Percentiles rank a stretch among this genome's conserved stretches.
Conservation (phyloP, 1,140 invertebrate genomes). For the Helicoverpa zea region DNA sequence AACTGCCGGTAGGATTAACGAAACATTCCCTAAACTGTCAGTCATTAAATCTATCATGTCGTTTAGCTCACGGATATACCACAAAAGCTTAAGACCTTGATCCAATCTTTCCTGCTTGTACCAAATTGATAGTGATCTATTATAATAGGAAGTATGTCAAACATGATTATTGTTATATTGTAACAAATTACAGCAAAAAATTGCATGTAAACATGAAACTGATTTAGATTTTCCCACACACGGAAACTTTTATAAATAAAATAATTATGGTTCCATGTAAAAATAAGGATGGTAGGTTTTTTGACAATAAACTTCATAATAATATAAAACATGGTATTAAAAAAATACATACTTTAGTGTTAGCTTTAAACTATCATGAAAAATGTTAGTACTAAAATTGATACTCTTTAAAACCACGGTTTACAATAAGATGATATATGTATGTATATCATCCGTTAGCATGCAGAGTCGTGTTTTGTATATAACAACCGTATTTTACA, state of each 20-base stretch:
- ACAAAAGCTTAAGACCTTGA: conserved; percentile 49
- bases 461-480: too few relatives aligned
- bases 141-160: conserved; percentile 50
- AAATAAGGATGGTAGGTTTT: neutral
- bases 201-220: neutral
- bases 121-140: conserved; percentile 48
- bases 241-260: neutral
- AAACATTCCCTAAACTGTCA: neutral
- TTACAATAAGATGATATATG: too few relatives aligned
- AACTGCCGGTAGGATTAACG: conserved; percentile 1
- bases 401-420: too few relatives aligned
- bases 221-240: neutral
- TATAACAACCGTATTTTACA: too few relatives aligned
- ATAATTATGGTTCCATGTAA: neutral
- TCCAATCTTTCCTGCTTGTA: conserved; percentile 40
- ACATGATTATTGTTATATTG: conserved; percentile 34
- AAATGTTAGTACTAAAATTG: too few relatives aligned
- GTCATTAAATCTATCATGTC: conserved; percentile 11
- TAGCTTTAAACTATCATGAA: too few relatives aligned
- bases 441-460: too few relatives aligned
- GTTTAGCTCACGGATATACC: conserved; percentile 46
- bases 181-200: neutral
- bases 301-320: too few relatives aligned
- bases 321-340: too few relatives aligned
- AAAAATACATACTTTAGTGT: too few relatives aligned